Base-by-base conservation (phyloP, 2,888 invertebrate species). In the Caenorhabditis afra region DNA sequence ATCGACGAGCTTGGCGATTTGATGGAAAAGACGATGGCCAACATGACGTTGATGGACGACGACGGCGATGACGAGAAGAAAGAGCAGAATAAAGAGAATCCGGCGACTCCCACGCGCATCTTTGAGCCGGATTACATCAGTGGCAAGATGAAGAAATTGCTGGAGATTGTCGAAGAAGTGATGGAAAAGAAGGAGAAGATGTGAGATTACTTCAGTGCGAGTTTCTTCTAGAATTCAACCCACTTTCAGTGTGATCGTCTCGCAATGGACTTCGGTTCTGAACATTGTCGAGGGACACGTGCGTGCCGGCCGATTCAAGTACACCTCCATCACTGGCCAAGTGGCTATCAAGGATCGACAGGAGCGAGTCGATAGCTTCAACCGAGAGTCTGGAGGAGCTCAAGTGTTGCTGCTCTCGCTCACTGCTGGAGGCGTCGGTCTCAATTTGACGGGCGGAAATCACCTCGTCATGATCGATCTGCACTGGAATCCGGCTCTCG, bases 401-500 rank as follows among this genome's bases (percentile, higher is more conserved):
- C 92, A 91, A 87, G 90, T 93, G 22, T 91, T 97, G 91, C 91
- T 98, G 49, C 92, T 98, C 0, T 97, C 97, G 0, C 92, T 97
- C 35, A 94, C 94, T 75, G 96, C 97, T 49, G 97, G 97, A 55
- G 97, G 97, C 29, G 96, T 96, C 16, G 97, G 97, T 0, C 92
- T 98, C 14, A 97, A 98, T 92, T 92, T 97, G 65, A 93, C 95
- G 70, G 97, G 97, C 1, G 97, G 94, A 0, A 96, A 95, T 92
- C 95, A 97, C 91, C 93, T 98, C 55, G 93, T 97, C 37, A 92
- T 98, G 39, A 91, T 96, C 22, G 97, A 98, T 91, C 93, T 96
- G 64, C 97, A 97, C 91, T 98, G 97, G 92, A 98, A 97, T 93
- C 97, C 97, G 0, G 96, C 97, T 89, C 91, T 97, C 55, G 97